Base-by-base conservation (phyloP, 1,140 invertebrate species). In the Microplitis demolitor region DNA sequence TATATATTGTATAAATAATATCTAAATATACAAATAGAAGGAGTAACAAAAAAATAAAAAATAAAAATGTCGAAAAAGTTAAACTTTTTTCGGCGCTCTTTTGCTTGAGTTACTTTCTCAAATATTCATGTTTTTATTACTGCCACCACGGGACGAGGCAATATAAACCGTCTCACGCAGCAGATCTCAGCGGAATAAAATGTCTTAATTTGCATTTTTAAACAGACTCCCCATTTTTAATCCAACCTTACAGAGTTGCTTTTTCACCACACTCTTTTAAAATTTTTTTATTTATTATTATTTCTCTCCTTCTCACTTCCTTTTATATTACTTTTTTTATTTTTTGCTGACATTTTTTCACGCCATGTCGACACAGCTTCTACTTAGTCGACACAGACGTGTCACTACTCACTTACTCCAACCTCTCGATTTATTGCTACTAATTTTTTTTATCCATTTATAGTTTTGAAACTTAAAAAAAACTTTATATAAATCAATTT, bases 181-280 rank as follows among this genome's bases (percentile, higher is more conserved):
- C 73, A 78, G 73, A 78, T 80, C 74, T 78, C 70, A 66, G 63
- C 72, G 50, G 77, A 78, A 80, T 76, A 78, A 79, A 81, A 79
- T 75, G 76, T 78, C 73, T 81, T 78, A 78, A 81, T 81, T 81
- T 81, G 75, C 78, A 81, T 81, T 76, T 79, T 80, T 78, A 80
- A 80, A 71, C 73, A 80, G 77, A 56, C 61, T 34, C 73, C 51
- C 51, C 60, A 66, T 69, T 71, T 78, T 77, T 76, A 73, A 74
- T 71, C 73, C 74, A 72, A 31, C 67, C 39, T 45, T 31, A 37
- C 37, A 9, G 62, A 51, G 24, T 51, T 45, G 39, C 39, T 45
- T 73, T 53, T 69, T 68, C 70, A 70, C 68, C 60, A 53, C 66
- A 31, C 69, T 63, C 53, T 61, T 68, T 56, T 37, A 37, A 24